Conservation (phyloP, 2,797 vertebrate species). For the Megalops cyprinoides region DNA sequence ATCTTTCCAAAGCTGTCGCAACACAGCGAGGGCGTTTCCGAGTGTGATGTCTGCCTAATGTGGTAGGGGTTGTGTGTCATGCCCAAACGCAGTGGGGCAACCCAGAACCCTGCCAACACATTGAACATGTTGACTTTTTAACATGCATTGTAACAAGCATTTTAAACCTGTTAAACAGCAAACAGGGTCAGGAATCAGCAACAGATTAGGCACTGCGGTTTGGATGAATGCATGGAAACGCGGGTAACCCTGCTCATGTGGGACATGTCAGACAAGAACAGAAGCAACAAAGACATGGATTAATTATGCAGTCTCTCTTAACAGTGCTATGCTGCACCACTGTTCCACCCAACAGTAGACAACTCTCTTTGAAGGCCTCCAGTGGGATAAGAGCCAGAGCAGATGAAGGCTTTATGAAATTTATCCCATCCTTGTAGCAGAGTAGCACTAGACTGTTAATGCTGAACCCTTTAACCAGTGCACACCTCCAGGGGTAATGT, state of each 20-base stretch:
- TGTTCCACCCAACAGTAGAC: neutral
- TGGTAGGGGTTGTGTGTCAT: neutral
- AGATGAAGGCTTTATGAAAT: too few species aligned
- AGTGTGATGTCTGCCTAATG: neutral
- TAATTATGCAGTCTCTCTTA: too few species aligned
- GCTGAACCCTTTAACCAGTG: neutral
- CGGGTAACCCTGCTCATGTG: neutral
- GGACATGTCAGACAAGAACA: neutral
- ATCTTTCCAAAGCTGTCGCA: too few species aligned
- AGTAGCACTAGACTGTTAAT: neutral
- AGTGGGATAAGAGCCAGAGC: neutral
- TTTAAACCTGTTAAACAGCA: too few species aligned
- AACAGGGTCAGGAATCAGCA: too few species aligned
- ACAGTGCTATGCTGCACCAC: too few species aligned
- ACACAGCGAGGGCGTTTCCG: too few species aligned
- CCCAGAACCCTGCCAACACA: neutral
- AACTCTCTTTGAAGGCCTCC: neutral
- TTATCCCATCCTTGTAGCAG: neutral
- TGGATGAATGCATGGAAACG: neutral
- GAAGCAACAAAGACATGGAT: too few species aligned
- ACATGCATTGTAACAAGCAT: neutral
- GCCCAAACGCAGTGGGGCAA: neutral
- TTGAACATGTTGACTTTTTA: neutral
- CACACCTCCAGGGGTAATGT: neutral
- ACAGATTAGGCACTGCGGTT: neutral